Conservation (phyloP, 2,888 invertebrate genomes). For the Nipponacmea schrenckii region DNA sequence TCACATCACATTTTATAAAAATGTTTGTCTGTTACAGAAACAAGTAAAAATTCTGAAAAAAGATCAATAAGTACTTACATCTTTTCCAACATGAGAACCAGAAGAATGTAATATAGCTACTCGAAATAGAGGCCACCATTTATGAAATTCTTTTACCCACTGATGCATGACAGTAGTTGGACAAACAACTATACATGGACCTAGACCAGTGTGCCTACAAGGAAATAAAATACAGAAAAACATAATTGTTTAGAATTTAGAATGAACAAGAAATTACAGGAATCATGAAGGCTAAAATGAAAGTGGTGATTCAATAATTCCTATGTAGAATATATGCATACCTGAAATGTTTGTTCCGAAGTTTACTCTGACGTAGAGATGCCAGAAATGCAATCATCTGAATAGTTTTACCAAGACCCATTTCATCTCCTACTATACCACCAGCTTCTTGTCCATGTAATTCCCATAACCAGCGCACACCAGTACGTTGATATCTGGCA, state of each 20-base stretch:
- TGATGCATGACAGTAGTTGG: conserved; percentile 94
- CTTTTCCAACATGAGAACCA: conserved; percentile 78
- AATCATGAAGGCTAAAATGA: too few relatives aligned
- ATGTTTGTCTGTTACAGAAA: too few relatives aligned
- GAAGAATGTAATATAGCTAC: conserved; percentile 88
- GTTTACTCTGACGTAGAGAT: conserved; percentile 72
- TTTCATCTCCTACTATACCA: conserved; percentile 78
- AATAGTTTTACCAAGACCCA: conserved; percentile 88
- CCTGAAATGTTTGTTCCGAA: conserved; percentile 55
- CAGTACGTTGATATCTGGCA: conserved; percentile 70
- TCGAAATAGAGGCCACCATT: conserved; percentile 87
- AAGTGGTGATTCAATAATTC: too few relatives aligned
- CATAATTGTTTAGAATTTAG: too few relatives aligned
- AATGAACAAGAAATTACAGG: too few relatives aligned
- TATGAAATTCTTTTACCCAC: conserved; percentile 92
- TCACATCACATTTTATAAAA: too few relatives aligned
- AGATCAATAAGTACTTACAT: conserved; percentile 44
- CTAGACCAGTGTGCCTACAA: conserved; percentile 70
- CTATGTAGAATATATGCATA: conserved; percentile 28
- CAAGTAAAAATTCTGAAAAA: too few relatives aligned
- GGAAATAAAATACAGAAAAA: background rate
- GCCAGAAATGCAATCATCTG: conserved; percentile 87
- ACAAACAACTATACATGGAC: conserved; percentile 86
- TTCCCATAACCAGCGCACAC: conserved; percentile 90
- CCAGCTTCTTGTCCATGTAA: conserved; percentile 84